Evolutionary conservation across 2,113 vertebrate species (phyloP), one percentile per base, ranked within the genome.

Genomic region (Notarius quadriscutis): DNA sequence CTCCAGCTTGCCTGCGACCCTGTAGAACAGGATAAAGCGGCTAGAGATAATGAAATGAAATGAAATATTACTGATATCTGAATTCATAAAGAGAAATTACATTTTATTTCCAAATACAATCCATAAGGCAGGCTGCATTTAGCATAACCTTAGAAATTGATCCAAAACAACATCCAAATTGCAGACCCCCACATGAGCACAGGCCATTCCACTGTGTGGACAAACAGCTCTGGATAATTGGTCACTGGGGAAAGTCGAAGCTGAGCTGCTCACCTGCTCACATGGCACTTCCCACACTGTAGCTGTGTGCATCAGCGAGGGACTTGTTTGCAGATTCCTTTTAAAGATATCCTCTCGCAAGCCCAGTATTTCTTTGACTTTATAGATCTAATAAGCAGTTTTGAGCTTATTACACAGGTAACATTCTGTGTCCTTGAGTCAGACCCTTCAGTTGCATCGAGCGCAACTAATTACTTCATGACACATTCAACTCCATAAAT

Each of bases 171-270:
- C 77, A 84, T 30, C 50, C 20, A 87, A 74, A 87, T 67, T 85
- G 14, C 84, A 78, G 86, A 87, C 82, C 75, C 53, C 88, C 75
- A 69, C 83, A 65, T 83, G 81, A 55, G 77, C 22, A 53, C 20
- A 34, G 80, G 63, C 67, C 86, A 86, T 55, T 84, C 81, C n/a
- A 82, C 77, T 63, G 83, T 77, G 48, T 86, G 86, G 86, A 86
- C 81, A 87, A 83, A 84, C 82, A 85, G 12, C 51, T 69, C 67
- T 18, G 41, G 83, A 48, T 91, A 91, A 91, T 89, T 91, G 90
- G 88, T 86, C 88, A 87, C 87, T 60, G 48, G 86, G 85, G 88
- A 30, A 67, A 81, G 78, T 83, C n/a, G 12, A 63, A 50, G 48
- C 27, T 63, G 80, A 75, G 58, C 48, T 55, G 65, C 41, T 84